Percentiles rank a stretch among this genome's conserved stretches.
These are phyloP conservation scores for Spea hammondii DNA, from an alignment of 2,797 vertebrate genomes.

Conservation along the genomic window DNA sequence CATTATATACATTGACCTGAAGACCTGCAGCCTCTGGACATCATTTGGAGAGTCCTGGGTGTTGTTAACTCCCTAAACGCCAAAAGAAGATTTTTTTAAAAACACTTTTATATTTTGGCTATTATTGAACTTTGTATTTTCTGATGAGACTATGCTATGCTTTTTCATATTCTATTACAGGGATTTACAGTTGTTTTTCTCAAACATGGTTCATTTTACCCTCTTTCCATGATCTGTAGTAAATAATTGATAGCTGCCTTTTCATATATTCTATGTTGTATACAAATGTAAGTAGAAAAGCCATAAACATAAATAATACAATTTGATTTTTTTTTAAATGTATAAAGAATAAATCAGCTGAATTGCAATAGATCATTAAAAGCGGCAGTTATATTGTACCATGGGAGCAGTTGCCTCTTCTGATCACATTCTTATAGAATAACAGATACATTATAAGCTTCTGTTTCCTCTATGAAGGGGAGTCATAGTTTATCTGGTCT, in stretches of 20 bases:
- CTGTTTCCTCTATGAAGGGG: too few species aligned
- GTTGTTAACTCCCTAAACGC: too few species aligned
- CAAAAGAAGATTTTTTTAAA: too few species aligned
- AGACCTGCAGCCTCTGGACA: too few species aligned
- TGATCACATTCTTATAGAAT: too few species aligned
- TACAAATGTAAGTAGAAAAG: constrained; percentile 12
- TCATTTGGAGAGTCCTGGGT: too few species aligned
- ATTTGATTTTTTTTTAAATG: constrained; percentile 3
- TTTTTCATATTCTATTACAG: not conserved
- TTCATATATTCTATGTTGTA: not conserved
- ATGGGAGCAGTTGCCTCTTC: not conserved
- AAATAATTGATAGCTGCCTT: constrained; percentile 12
- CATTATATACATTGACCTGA: too few species aligned
- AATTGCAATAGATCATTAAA: not conserved
- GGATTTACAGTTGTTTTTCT: not conserved
- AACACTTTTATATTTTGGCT: too few species aligned
- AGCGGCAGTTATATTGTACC: not conserved
- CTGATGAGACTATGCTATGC: not conserved
- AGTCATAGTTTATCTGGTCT: too few species aligned
- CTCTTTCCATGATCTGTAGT: not conserved
- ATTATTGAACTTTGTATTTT: not conserved
- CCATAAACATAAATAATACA: constrained; percentile 18
- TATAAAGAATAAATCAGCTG: not conserved
- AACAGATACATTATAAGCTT: too few species aligned
- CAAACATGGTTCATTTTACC: not conserved